Percentiles rank a stretch among this genome's conserved stretches.
phyloP scores from a whole-genome alignment of 2,113 vertebrate genomes.

The Thomomys bottae region DNA sequence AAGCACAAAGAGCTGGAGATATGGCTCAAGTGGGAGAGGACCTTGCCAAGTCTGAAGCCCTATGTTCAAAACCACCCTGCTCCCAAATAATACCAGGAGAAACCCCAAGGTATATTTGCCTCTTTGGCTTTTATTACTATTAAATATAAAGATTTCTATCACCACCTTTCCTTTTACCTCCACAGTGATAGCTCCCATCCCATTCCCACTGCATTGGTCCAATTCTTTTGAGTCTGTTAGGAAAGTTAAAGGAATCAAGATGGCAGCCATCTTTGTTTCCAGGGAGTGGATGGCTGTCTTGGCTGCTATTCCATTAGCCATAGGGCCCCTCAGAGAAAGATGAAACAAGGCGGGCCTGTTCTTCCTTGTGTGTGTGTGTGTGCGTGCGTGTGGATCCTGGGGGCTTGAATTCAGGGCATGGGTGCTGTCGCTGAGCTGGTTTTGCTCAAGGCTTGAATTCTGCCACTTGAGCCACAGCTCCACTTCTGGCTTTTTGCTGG shows the following conservation, averaged over 20 bases:
- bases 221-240: slow-evolving; percentile 19
- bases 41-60: no score
- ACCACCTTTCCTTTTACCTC: background rate
- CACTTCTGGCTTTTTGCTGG: no score
- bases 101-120: background rate
- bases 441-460: no score
- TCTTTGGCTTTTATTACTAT: slow-evolving; percentile 37
- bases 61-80: background rate
- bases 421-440: no score
- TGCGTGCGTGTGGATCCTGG: no score
- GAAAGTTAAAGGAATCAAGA: slow-evolving; percentile 32
- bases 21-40: no score
- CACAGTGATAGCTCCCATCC: background rate
- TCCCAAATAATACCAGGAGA: background rate
- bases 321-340: background rate
- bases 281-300: background rate
- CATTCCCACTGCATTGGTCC: background rate
- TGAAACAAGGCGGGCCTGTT: background rate
- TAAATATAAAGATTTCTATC: slow-evolving; percentile 73
- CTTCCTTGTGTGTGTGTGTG: no score
- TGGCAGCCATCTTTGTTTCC: background rate
- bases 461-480: no score
- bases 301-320: background rate
- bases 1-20: no score
- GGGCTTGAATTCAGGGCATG: no score